Conservation (phyloP, 2,888 invertebrate genomes). For the Oegoconia quadripuncta region DNA sequence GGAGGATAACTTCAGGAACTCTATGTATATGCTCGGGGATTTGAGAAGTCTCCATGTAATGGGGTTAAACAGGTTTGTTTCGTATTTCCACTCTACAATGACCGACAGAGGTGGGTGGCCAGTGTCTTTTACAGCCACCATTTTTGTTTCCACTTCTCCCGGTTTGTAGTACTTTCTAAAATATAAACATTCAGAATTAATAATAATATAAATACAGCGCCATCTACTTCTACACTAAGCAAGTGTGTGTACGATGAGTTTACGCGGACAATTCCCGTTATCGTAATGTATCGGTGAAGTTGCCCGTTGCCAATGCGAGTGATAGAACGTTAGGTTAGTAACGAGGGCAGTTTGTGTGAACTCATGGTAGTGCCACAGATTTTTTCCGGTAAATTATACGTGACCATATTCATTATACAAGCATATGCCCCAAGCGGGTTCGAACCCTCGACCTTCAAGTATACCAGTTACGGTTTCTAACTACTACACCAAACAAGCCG, state of each 20-base stretch:
- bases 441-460: too few species aligned
- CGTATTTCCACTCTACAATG: conserved; percentile 88
- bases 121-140: conserved; percentile 83
- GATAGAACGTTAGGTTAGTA: too few species aligned
- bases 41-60: conserved; percentile 89
- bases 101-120: conserved; percentile 82
- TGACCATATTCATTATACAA: too few species aligned
- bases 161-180: conserved; percentile 83
- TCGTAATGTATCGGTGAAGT: too few species aligned
- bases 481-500: too few species aligned
- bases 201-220: background rate
- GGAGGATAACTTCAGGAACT: conserved; percentile 84
- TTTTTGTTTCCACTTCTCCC: conserved; percentile 82
- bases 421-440: too few species aligned
- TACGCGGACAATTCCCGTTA: too few species aligned
- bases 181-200: background rate
- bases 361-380: too few species aligned
- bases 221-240: background rate
- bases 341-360: too few species aligned
- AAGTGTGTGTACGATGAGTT: background rate
- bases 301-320: too few species aligned
- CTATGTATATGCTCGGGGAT: conserved; percentile 86
- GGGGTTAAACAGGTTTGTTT: conserved; percentile 88
- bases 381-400: too few species aligned
- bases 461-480: too few species aligned